A percentile compares a stretch with the other conserved stretches of the same genome.
Evolutionary conservation across 2,113 vertebrate genomes (phyloP).

Genomic region (Grus americana): DNA sequence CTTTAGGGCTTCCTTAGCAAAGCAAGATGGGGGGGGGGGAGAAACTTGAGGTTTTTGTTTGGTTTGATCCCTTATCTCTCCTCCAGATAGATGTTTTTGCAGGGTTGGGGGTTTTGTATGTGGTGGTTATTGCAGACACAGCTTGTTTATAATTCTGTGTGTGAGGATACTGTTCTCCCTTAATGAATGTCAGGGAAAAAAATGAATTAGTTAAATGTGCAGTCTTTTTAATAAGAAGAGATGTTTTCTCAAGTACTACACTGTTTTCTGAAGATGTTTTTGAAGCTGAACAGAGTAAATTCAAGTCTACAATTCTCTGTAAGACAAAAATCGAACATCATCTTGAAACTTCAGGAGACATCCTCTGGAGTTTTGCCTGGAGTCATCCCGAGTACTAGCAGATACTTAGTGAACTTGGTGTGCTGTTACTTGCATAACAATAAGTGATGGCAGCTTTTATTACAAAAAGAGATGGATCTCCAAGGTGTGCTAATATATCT

Average conservation of each 20-base stretch:
- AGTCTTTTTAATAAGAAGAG: not conserved
- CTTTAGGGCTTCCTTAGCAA: not conserved
- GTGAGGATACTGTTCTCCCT: not conserved
- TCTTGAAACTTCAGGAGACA: not conserved
- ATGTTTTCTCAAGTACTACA: not conserved
- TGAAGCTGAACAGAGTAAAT: not conserved
- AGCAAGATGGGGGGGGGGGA: not conserved
- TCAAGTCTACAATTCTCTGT: not conserved
- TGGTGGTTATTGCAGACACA: not conserved
- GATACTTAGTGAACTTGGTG: not conserved
- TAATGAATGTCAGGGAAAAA: not conserved
- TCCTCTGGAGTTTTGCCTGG: not conserved
- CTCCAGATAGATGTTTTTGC: not conserved
- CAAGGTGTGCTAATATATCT: not conserved
- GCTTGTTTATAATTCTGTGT: not conserved
- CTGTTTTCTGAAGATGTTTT: not conserved
- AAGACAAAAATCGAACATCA: not conserved
- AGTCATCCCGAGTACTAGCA: not conserved
- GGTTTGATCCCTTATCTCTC: not conserved
- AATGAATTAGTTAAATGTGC: not conserved
- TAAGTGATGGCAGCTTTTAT: not conserved
- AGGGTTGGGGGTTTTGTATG: not conserved
- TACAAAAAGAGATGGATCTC: not conserved
- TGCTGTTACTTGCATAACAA: not conserved
- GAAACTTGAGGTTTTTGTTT: not conserved